Evolutionary conservation across 1,140 invertebrate genomes (phyloP), one percentile per base, ranked within the genome.

Genomic region (Drosophila eugracilis): DNA sequence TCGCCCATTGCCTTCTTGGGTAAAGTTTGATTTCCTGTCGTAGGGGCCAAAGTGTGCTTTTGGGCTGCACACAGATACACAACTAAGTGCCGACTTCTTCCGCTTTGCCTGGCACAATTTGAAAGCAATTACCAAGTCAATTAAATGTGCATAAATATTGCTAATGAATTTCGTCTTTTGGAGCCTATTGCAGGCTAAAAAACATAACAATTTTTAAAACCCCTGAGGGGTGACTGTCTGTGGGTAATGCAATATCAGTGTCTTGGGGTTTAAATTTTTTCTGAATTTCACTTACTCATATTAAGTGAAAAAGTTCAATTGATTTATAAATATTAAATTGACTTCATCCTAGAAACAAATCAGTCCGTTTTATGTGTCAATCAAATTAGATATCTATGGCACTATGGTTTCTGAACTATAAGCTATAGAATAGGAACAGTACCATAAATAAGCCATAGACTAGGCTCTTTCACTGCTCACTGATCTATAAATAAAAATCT

Each of bases 61-160:
- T 47, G 41, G 81, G 80, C 59, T 77, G 30, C 22, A 47, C 39
- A 52, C 60, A 45, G 24, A 39, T 21, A 71, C 22, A 36, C n/a
- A 36, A 7, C 9, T n/a, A 12, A 34, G 7, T 26, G 28, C 17
- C 14, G 17, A 28, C 22, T 34, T 42, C 63, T 67, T 67, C 63
- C 63, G 57, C 34, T 55, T 65, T 75, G 63, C 59, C 58, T 72
- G 62, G 62, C 36, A 60, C 75, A 73, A 81, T 86, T 85, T 73
- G 55, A 77, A 59, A 69, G 50, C 60, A 67, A 85, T 85, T 77
- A 80, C 73, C 26, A 62, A 47, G 59, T 30, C 81, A 86, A 85
- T 85, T 85, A 85, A 69, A 86, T 49, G 54, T 42, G 45, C 73
- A 80, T 86, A 81, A 85, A 86, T 77, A 80, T 74, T 59, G 55